Conservation (phyloP, 37 sponge, comb jelly and placozoan species). For the Amphimedon queenslandica region DNA sequence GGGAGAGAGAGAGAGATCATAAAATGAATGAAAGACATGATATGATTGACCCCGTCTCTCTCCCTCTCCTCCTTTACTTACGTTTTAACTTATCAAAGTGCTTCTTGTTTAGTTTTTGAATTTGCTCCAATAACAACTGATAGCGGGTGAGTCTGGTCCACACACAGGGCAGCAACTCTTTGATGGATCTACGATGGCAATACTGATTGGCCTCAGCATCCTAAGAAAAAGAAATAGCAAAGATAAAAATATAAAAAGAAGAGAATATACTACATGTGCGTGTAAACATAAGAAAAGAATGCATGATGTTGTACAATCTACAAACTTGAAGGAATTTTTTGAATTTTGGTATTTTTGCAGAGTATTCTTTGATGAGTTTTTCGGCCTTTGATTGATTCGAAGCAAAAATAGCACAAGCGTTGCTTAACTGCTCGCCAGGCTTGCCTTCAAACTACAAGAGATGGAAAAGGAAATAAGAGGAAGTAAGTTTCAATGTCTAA, state of each 20-base stretch:
- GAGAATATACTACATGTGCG: neutral
- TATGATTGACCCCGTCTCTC: neutral
- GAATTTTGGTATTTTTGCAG: constrained; percentile 55
- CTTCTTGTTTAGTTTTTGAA: constrained; percentile 42
- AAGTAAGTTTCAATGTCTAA: no score
- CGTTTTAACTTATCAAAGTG: constrained; percentile 40
- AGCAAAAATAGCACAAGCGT: constrained; percentile 72
- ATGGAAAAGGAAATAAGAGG: no score
- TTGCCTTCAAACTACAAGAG: constrained; percentile 59
- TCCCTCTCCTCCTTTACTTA: constrained; percentile 5
- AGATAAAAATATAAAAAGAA: neutral
- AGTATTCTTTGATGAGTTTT: constrained; percentile 51
- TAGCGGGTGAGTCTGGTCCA: constrained; percentile 72
- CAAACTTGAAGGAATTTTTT: constrained; percentile 51
- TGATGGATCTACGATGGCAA: constrained; percentile 47
- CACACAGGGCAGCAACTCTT: constrained; percentile 61
- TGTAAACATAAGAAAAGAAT: neutral
- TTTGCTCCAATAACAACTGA: constrained; percentile 52
- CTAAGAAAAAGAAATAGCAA: constrained; percentile 7
- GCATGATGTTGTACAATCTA: neutral
- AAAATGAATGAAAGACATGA: neutral
- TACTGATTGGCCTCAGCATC: constrained; percentile 46
- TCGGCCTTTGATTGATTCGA: constrained; percentile 68
- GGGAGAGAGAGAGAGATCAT: neutral
- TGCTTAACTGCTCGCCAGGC: constrained; percentile 58